A percentile compares a stretch with the other conserved stretches of the same genome.
phyloP scores from a whole-genome alignment of 2,113 vertebrate genomes.

The Pholis gunnellus region DNA sequence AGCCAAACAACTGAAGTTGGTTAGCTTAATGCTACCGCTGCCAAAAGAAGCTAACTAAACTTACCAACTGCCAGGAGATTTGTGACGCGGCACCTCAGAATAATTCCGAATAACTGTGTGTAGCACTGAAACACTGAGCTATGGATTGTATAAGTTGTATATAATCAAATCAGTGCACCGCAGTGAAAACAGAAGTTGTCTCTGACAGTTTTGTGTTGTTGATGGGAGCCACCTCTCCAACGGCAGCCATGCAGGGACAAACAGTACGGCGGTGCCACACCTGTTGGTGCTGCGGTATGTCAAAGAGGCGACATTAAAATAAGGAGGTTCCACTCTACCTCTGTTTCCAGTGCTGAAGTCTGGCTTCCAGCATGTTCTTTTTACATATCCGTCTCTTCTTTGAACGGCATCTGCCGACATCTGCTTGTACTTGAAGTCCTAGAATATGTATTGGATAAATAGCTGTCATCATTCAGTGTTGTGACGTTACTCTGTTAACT shows the following conservation, averaged over 20 bases:
- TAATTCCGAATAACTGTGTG: neutral
- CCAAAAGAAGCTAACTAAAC: slow-evolving; percentile 60
- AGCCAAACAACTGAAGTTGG: slow-evolving; percentile 4
- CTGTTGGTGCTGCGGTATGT: slow-evolving; percentile 29
- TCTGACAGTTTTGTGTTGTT: slow-evolving; percentile 43
- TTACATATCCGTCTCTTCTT: neutral
- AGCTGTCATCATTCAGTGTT: no score
- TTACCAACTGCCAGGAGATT: slow-evolving; percentile 34
- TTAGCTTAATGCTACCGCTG: slow-evolving; percentile 44
- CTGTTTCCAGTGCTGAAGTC: neutral
- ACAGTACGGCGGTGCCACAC: slow-evolving; percentile 39
- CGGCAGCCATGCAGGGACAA: slow-evolving; percentile 66
- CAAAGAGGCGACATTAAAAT: neutral
- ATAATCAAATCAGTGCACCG: slow-evolving; percentile 55
- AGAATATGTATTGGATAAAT: no score
- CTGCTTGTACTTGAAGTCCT: neutral
- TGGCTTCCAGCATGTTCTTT: neutral
- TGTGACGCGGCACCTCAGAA: neutral
- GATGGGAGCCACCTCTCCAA: slow-evolving; percentile 18
- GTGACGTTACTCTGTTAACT: no score
- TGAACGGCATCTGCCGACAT: neutral
- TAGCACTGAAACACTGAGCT: neutral
- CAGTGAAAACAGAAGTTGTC: slow-evolving; percentile 56
- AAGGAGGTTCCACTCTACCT: neutral
- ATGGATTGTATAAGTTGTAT: no score